Conservation (phyloP, 2,797 vertebrate species). For the Smutsia gigantea region DNA sequence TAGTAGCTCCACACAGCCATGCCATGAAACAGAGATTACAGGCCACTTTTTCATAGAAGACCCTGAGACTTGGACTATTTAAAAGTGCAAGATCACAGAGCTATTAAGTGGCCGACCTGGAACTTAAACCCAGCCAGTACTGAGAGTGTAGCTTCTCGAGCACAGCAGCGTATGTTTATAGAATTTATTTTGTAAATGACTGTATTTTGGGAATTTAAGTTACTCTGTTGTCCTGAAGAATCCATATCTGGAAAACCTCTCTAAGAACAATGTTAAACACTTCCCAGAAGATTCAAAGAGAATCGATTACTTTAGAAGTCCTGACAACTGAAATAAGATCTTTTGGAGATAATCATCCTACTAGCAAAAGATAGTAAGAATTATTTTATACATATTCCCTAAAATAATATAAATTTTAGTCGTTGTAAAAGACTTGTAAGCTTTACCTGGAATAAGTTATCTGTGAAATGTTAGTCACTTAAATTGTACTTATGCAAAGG, state of each 20-base stretch:
- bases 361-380: slow-evolving; percentile 20
- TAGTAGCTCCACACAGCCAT: not conserved
- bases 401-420: slow-evolving; percentile 35
- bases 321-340: slow-evolving; percentile 57
- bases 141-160: not conserved
- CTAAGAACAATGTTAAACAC: slow-evolving; percentile 36
- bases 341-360: slow-evolving; percentile 21
- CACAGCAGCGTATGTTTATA: slow-evolving; percentile 15
- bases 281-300: slow-evolving; percentile 9
- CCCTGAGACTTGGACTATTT: not conserved
- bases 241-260: slow-evolving; percentile 55
- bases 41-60: not conserved
- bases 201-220: slow-evolving; percentile 57
- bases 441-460: not conserved
- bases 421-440: slow-evolving; percentile 33
- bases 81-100: not conserved
- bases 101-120: not conserved
- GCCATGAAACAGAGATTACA: not conserved
- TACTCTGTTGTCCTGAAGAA: not conserved
- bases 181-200: slow-evolving; percentile 51
- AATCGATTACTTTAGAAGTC: slow-evolving; percentile 65
- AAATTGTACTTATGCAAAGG: not conserved
- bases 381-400: slow-evolving; percentile 27
- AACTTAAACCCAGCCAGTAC: not conserved
- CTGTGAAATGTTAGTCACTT: slow-evolving; percentile 30